phyloP scores from a whole-genome alignment of 2,797 vertebrate species.

The Sitta carolinensis region DNA sequence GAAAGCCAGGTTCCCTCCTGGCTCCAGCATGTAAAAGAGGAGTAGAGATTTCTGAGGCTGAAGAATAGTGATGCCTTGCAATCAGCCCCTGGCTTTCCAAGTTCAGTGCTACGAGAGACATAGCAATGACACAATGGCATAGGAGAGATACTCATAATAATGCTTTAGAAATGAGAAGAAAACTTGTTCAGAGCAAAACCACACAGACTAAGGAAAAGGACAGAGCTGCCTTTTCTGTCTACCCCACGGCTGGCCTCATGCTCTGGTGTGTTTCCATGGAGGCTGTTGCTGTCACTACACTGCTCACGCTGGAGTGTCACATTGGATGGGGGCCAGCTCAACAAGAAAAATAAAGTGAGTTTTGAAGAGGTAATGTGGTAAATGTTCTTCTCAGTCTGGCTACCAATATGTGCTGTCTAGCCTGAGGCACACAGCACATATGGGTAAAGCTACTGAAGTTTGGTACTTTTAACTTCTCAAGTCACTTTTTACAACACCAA shows the following conservation, averaged over 20 bases:
- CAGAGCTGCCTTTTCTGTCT: constrained; percentile 20
- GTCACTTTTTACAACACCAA: constrained; percentile 28
- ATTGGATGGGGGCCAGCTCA: constrained; percentile 61
- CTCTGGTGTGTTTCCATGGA: constrained; percentile 67
- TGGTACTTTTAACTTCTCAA: constrained; percentile 23
- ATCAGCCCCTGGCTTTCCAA: background rate
- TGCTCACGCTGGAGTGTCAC: constrained; percentile 63
- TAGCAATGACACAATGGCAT: fast-evolving
- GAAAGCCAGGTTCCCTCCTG: background rate
- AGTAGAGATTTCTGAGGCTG: background rate
- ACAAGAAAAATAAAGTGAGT: constrained; percentile 66
- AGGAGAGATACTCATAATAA: background rate
- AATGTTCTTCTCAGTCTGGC: constrained; percentile 64
- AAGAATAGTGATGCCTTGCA: background rate
- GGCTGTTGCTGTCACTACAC: constrained; percentile 66
- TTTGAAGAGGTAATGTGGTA: constrained; percentile 65
- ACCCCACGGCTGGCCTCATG: constrained; percentile 47
- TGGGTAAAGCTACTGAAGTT: constrained; percentile 58
- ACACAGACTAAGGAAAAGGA: background rate
- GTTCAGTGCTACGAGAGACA: background rate
- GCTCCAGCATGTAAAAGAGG: background rate
- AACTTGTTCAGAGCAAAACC: background rate
- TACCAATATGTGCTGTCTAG: constrained; percentile 67
- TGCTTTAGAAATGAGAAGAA: background rate
- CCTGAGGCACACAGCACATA: constrained; percentile 40